A percentile compares a stretch with the other conserved stretches of the same genome.
These are phyloP conservation scores for Rhagium mordax DNA, from an alignment of 2,888 invertebrate species.

Conservation along the genomic window DNA sequence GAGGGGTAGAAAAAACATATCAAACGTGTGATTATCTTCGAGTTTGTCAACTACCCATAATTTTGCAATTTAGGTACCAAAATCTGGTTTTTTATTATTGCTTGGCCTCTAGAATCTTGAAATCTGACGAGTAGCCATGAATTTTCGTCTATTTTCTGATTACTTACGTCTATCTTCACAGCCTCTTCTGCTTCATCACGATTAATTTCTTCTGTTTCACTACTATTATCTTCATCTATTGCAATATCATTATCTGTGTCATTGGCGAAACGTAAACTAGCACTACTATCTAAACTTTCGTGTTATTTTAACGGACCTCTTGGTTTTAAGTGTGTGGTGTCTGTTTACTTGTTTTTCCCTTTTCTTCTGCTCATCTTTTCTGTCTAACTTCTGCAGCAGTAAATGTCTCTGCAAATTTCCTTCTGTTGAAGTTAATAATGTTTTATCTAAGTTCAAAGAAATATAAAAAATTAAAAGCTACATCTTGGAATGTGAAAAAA, in stretches of 20 bases:
- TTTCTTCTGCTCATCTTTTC: not conserved
- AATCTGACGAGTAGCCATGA: not conserved
- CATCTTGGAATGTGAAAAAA: no score
- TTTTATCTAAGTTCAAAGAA: no score
- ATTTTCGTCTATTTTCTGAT: not conserved
- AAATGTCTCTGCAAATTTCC: not conserved
- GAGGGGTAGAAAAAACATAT: no score
- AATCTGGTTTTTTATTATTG: no score
- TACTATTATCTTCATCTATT: not conserved
- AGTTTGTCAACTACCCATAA: no score
- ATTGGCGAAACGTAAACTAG: not conserved
- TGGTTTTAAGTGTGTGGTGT: not conserved
- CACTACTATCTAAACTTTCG: not conserved
- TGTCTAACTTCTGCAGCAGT: not conserved
- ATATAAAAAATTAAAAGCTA: no score
- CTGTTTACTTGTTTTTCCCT: not conserved
- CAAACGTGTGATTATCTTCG: no score
- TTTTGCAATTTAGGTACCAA: no score
- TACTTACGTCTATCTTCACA: not conserved
- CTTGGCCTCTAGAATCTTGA: not conserved
- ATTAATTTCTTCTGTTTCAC: not conserved
- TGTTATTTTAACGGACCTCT: not conserved
- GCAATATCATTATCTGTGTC: not conserved
- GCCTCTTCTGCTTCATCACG: no score
- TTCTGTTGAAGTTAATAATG: no score